A percentile compares a stretch with the other conserved stretches of the same genome.
These are phyloP conservation scores for Labroides dimidiatus DNA, from an alignment of 2,797 vertebrate species.

Conservation along the genomic window DNA sequence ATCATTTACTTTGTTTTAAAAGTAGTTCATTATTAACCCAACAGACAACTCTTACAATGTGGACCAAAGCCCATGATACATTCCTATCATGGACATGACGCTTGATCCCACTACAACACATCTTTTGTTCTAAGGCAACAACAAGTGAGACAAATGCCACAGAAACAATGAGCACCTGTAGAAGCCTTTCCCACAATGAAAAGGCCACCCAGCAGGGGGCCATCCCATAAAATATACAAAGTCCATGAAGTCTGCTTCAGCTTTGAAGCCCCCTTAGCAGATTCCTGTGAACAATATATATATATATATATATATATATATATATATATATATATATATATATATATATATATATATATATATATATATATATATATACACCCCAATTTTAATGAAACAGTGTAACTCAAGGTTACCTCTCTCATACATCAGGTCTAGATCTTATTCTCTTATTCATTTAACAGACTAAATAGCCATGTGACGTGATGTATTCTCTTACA, in stretches of 20 bases:
- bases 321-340: no score
- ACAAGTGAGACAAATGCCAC: slow-evolving; percentile 15
- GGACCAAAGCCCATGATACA: slow-evolving; percentile 5
- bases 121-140: slow-evolving; percentile 16
- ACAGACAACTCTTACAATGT: slow-evolving; percentile 8
- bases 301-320: no score
- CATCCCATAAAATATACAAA: slow-evolving; percentile 16
- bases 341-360: no score
- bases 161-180: slow-evolving; percentile 29
- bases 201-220: slow-evolving; percentile 17
- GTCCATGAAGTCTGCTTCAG: slow-evolving; percentile 9
- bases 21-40: slow-evolving; percentile 66
- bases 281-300: slow-evolving; percentile 16
- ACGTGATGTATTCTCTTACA: no score
- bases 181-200: slow-evolving; percentile 14
- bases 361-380: no score
- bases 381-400: no score
- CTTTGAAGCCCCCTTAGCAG: slow-evolving; percentile 17
- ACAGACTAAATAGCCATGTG: no score
- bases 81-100: slow-evolving; percentile 22
- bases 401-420: no score
- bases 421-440: no score
- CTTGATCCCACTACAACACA: slow-evolving; percentile 24
- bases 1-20: slow-evolving; percentile 19
- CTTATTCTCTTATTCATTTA: no score